These are phyloP conservation scores for Chrysopa pallens DNA, from an alignment of 1,140 invertebrate species.

Conservation along the genomic window DNA sequence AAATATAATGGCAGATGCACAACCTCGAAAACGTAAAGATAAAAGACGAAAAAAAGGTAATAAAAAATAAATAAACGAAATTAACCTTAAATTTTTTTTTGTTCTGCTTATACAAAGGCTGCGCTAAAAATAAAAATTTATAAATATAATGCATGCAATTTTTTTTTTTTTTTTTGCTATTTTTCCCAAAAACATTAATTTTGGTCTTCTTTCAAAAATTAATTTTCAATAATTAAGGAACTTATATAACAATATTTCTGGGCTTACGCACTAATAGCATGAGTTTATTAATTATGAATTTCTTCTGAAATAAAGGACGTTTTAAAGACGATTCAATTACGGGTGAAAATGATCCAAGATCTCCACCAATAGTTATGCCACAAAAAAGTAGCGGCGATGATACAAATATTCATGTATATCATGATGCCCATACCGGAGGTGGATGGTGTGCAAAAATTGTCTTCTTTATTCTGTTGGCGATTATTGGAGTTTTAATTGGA, in stretches of 20 bases:
- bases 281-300: neutral
- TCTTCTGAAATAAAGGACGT: conserved; percentile 9
- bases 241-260: neutral
- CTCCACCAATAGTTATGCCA: conserved; percentile 1
- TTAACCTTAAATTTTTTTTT: neutral
- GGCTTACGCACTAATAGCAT: neutral
- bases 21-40: conserved; percentile 51
- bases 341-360: neutral
- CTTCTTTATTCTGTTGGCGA: conserved; percentile 53
- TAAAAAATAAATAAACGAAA: neutral
- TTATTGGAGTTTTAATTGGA: conserved; percentile 48
- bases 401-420: conserved; percentile 53
- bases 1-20: conserved; percentile 33
- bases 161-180: neutral
- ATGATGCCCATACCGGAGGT: conserved; percentile 52
- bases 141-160: neutral
- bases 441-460: conserved; percentile 66
- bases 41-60: conserved; percentile 54
- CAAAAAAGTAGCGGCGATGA: conserved; percentile 25
- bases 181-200: neutral
- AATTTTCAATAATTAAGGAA: neutral
- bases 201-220: neutral
- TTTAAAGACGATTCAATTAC: conserved; percentile 5
- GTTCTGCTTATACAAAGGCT: neutral
- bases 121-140: neutral